phyloP scores from a whole-genome alignment of 2,113 vertebrate genomes.

The Triplophysa tibetana region DNA sequence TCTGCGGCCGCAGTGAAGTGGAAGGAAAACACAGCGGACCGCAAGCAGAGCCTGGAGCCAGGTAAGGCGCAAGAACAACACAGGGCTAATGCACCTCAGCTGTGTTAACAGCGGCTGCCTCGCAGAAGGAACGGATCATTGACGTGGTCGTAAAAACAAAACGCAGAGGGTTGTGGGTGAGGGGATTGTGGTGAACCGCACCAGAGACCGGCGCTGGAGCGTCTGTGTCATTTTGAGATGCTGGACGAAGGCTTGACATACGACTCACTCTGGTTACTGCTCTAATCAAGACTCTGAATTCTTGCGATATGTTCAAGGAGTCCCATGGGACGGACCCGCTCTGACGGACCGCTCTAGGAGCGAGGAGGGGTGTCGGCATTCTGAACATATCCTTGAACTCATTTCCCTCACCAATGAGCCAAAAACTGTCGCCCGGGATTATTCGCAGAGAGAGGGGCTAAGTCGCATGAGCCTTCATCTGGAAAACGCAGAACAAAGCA shows the following conservation, averaged over 20 bases:
- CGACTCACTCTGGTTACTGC: slow-evolving; percentile 32
- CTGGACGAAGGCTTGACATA: slow-evolving; percentile 2
- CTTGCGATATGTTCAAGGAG: slow-evolving; percentile 39
- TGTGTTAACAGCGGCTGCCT: slow-evolving; percentile 73
- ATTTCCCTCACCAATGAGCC: slow-evolving; percentile 57
- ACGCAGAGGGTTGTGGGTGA: slow-evolving; percentile 40
- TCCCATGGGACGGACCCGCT: slow-evolving; percentile 12
- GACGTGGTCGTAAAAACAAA: slow-evolving; percentile 71
- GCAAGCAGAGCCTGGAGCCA: slow-evolving; percentile 63
- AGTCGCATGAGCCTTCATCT: slow-evolving; percentile 62
- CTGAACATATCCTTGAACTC: slow-evolving; percentile 58
- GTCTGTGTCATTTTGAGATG: slow-evolving; percentile 16
- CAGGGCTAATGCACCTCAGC: slow-evolving; percentile 71
- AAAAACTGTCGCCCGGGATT: slow-evolving; percentile 62
- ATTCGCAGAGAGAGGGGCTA: slow-evolving; percentile 55
- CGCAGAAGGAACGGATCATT: slow-evolving; percentile 66
- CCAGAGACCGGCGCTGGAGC: slow-evolving; percentile 34
- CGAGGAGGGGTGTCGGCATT: slow-evolving; percentile 27
- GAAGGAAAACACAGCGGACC: slow-evolving; percentile 48
- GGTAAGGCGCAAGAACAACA: slow-evolving; percentile 68
- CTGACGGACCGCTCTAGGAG: slow-evolving; percentile 35
- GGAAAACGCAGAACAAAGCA: slow-evolving; percentile 64
- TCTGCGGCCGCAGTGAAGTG: slow-evolving; percentile 43
- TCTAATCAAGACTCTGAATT: slow-evolving; percentile 37
- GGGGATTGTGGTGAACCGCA: slow-evolving; percentile 23